phyloP scores from a whole-genome alignment of 2,113 vertebrate genomes.

The Paradoxurus hermaphroditus region DNA sequence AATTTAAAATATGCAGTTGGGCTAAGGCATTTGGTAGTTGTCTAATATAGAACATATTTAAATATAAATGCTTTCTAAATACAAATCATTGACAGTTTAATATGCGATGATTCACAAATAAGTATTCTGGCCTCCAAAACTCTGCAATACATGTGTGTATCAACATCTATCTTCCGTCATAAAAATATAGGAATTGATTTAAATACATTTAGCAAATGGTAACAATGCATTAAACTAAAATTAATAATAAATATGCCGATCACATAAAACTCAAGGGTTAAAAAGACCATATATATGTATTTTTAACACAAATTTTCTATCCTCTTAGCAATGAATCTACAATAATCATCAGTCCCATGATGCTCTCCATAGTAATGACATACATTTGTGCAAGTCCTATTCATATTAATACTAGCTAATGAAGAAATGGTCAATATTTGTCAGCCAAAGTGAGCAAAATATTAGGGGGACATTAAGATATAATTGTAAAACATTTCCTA shows the following conservation, averaged over 20 bases:
- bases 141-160: neutral
- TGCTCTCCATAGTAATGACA: neutral
- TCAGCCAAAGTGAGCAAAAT: neutral
- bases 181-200: slow-evolving; percentile 11
- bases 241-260: neutral
- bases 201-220: neutral
- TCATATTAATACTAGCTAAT: neutral
- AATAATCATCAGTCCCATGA: neutral
- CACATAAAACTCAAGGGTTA: neutral
- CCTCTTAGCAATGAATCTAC: neutral
- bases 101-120: slow-evolving; percentile 42
- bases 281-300: neutral
- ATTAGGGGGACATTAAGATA: neutral
- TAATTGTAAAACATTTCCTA: neutral
- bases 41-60: slow-evolving; percentile 55
- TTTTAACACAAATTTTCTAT: neutral
- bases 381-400: neutral
- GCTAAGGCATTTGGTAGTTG: slow-evolving; percentile 38
- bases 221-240: neutral
- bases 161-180: neutral
- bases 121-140: neutral
- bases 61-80: slow-evolving; percentile 63
- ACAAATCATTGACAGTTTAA: slow-evolving; percentile 47
- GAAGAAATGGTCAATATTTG: neutral
- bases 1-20: slow-evolving; percentile 62